Conservation (phyloP, 2,888 invertebrate genomes). For the Lottia gigantea region DNA sequence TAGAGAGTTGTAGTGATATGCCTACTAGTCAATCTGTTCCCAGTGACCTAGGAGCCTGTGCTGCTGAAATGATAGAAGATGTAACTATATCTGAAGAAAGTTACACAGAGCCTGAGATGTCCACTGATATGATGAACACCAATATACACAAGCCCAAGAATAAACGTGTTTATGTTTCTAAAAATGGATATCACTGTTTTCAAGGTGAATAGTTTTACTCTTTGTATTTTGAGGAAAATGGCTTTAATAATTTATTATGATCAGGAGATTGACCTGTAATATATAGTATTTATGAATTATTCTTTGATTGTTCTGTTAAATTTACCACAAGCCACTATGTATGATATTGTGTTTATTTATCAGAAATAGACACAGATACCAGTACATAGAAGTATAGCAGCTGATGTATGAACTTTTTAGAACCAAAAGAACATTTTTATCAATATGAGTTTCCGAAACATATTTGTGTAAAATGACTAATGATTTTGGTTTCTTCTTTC, state of each 20-base stretch:
- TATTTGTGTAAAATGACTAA: no score
- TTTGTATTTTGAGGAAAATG: background rate
- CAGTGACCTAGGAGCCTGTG: background rate
- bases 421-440: no score
- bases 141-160: slow-evolving; percentile 24
- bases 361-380: no score
- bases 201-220: slow-evolving; percentile 75
- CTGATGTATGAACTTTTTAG: no score
- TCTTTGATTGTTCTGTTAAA: no score
- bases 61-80: background rate
- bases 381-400: no score
- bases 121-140: slow-evolving; percentile 24
- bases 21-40: background rate
- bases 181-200: slow-evolving; percentile 78
- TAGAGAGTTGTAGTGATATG: background rate
- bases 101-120: slow-evolving; percentile 10
- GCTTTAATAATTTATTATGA: no score
- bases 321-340: no score
- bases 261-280: no score
- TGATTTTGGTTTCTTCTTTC: slow-evolving; percentile 31
- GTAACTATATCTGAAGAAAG: background rate
- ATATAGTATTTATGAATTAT: no score
- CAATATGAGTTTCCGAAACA: no score
- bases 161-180: slow-evolving; percentile 34
- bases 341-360: no score